Base-by-base conservation (phyloP, 2,113 vertebrate genomes). In the Crotalus horridus region DNA sequence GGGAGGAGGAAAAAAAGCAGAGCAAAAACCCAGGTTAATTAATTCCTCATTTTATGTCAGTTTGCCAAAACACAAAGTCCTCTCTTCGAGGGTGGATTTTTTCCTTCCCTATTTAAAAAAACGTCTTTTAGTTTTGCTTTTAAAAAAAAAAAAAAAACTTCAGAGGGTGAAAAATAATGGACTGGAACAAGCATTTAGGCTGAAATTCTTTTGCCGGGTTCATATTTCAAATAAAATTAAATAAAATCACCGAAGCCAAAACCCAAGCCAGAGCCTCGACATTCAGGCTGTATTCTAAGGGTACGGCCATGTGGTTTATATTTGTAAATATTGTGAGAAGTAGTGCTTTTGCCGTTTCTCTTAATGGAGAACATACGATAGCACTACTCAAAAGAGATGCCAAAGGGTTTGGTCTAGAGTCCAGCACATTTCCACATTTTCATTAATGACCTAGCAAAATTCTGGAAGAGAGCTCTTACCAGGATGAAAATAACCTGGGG, bases 241-340 rank as follows among this genome's bases (percentile, higher is more conserved):
- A 93, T 17, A 90, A 86, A 55, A 93, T 21, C 88, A 96, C 92
- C 92, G 58, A 93, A 94, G 94, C 96, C 94, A 93, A 95, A 96
- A 15, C 93, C 93, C 96, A 94, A 96, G 94, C 93, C 94, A 94
- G 96, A 95, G 93, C 96, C 85, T 93, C 95, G 91, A 96, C 95
- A 95, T 98, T 96, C 96, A 97, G 95, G 88, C 94, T 96, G 93
- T 94, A 94, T 96, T 97, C 96, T 95, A 97, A 97, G 96, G 95
- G 3, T 96, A 94, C 15, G 93, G 69, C 94, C 97, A 96, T 96
- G 56, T 98, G 97, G 91, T 97, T 97, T 96, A 94, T 94, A 97
- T 98, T 98, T 98, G 95, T 95, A 97, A 96, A 96, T 97, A 95
- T 97, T 97, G 96, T 96, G 97, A 97, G 97, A 97, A 97, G 95